A percentile compares a stretch with the other conserved stretches of the same genome.
Evolutionary conservation across 2,797 vertebrate genomes (phyloP).

Genomic region (Lithobates sylvaticus): DNA sequence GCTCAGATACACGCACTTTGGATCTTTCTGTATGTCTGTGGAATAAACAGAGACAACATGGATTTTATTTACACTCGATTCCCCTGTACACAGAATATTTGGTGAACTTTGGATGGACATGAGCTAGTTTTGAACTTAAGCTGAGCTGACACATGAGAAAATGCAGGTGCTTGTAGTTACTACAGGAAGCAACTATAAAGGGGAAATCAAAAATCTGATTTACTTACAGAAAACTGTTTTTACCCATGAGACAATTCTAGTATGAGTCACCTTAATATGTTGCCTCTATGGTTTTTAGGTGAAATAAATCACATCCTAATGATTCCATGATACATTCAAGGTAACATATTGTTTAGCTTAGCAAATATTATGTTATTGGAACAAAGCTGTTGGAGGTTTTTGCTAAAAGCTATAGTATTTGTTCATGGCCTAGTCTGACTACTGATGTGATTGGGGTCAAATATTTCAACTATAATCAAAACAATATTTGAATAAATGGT

Average conservation of each 20-base stretch:
- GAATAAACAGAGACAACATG: no score
- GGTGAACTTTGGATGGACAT: constrained; percentile 8
- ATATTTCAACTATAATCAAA: neutral
- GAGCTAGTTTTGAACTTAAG: neutral
- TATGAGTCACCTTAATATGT: constrained; percentile 4
- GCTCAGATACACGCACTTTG: no score
- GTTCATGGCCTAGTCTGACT: neutral
- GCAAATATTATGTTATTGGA: neutral
- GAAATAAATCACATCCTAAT: constrained; percentile 4
- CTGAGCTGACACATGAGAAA: constrained; percentile 24
- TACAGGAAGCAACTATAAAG: constrained; percentile 1
- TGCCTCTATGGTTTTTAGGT: neutral
- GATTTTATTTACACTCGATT: no score
- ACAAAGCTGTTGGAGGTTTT: neutral
- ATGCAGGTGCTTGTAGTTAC: constrained; percentile 23
- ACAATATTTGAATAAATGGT: no score
- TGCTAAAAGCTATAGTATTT: neutral
- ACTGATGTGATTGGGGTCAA: neutral
- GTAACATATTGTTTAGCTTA: neutral
- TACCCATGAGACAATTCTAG: neutral
- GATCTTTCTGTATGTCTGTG: no score
- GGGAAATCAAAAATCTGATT: constrained; percentile 22
- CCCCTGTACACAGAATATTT: no score
- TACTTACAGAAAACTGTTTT: neutral
- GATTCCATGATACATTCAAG: neutral